Evolutionary conservation across 2,888 invertebrate species (phyloP).

Genomic region (Itoplectis maculator): DNA sequence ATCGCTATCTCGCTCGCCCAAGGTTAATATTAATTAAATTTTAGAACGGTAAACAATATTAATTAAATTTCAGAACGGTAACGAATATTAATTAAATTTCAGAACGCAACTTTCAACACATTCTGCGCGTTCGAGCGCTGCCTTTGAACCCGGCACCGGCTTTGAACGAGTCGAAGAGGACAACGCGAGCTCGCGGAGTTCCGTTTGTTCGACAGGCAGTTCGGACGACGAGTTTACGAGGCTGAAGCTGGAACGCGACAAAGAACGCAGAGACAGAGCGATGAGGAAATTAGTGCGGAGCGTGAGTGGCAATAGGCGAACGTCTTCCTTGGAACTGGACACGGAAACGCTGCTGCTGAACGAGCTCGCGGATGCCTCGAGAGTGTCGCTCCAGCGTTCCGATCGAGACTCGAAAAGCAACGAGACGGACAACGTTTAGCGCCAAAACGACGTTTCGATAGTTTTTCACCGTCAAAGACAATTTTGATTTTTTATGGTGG

Average conservation of each 20-base stretch:
- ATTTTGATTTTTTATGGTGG: constrained; percentile 7
- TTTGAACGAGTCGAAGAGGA: constrained; percentile 69
- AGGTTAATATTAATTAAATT: constrained; percentile 50
- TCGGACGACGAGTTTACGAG: constrained; percentile 90
- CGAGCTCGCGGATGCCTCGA: constrained; percentile 78
- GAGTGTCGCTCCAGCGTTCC: constrained; percentile 65
- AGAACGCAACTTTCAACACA: constrained; percentile 76
- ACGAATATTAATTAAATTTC: constrained; percentile 43
- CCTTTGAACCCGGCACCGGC: constrained; percentile 72
- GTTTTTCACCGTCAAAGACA: constrained; percentile 4
- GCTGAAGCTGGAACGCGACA: constrained; percentile 89
- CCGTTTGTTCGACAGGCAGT: constrained; percentile 70
- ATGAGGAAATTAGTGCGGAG: constrained; percentile 88
- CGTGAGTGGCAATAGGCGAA: constrained; percentile 83
- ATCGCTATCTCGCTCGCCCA: constrained; percentile 54
- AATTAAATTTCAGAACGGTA: constrained; percentile 70
- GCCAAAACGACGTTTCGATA: not conserved
- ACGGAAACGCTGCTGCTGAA: constrained; percentile 76
- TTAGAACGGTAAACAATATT: constrained; percentile 14
- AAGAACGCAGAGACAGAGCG: constrained; percentile 88
- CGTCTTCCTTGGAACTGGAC: constrained; percentile 70
- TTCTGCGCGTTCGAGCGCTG: constrained; percentile 74
- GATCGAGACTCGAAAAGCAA: constrained; percentile 55
- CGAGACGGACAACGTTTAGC: constrained; percentile 63
- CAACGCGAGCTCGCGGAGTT: constrained; percentile 72